Percentiles rank a stretch among this genome's conserved stretches.
Conservation (phyloP, 2,113 vertebrate genomes). For the Scolopax mira region DNA sequence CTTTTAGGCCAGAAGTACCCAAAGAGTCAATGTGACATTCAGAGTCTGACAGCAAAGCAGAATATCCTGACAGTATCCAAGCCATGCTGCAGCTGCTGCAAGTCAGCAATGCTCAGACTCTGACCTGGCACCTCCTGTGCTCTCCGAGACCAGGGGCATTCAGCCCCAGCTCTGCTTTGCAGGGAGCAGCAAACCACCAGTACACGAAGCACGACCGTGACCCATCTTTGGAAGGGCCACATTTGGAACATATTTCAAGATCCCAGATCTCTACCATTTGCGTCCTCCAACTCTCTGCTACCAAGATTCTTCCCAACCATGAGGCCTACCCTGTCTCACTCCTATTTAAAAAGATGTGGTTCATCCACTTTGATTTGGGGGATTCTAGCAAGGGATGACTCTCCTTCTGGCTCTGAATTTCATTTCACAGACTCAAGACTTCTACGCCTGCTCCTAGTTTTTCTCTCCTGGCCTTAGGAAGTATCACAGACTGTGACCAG, state of each 20-base stretch:
- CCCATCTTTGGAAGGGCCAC: not conserved
- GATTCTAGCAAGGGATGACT: not conserved
- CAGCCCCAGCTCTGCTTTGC: not conserved
- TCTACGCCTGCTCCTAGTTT: not conserved
- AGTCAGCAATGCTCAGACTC: not conserved
- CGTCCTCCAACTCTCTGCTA: not conserved
- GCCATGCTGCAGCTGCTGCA: conserved; percentile 43
- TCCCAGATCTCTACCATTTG: not conserved
- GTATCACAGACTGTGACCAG: not conserved
- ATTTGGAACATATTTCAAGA: not conserved
- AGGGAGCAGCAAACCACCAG: not conserved
- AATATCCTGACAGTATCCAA: not conserved
- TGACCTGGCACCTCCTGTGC: not conserved
- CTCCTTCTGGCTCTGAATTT: not conserved
- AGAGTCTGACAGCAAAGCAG: not conserved
- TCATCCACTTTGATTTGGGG: not conserved
- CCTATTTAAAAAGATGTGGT: not conserved
- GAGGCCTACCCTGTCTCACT: not conserved
- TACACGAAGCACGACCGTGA: not conserved
- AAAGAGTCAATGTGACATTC: conserved; percentile 16
- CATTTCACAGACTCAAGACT: not conserved
- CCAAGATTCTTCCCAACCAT: not conserved
- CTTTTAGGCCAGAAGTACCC: not conserved
- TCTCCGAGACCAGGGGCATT: not conserved
- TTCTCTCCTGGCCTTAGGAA: not conserved